phyloP scores from a whole-genome alignment of 2,888 invertebrate species.

The Stenoptilia bipunctidactyla region DNA sequence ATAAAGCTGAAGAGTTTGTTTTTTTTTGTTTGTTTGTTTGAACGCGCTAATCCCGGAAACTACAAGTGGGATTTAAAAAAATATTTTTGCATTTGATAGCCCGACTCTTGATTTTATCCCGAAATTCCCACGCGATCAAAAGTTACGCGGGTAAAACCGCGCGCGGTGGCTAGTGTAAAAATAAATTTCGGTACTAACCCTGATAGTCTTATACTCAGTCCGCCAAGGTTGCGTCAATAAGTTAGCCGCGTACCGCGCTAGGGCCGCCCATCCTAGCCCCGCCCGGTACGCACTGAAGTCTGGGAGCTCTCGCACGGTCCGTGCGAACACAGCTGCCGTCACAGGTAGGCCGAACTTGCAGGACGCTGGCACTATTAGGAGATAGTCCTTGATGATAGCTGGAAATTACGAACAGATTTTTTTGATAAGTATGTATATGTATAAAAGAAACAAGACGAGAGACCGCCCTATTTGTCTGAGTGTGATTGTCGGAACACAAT shows the following conservation, averaged over 20 bases:
- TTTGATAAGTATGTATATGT: not conserved
- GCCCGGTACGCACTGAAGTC: constrained; percentile 88
- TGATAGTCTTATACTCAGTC: constrained; percentile 84
- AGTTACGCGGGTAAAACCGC: too few relatives aligned
- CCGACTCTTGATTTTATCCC: too few relatives aligned
- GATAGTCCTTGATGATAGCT: constrained; percentile 84
- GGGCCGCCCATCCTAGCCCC: constrained; percentile 85
- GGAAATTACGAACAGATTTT: constrained; percentile 19
- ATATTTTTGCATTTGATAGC: too few relatives aligned
- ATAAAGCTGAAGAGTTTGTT: too few relatives aligned
- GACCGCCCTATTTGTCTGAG: too few relatives aligned
- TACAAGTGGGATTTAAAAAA: too few relatives aligned
- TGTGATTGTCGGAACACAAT: too few relatives aligned
- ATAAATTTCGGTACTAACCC: constrained; percentile 66
- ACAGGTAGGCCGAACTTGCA: constrained; percentile 83
- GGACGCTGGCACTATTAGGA: constrained; percentile 82
- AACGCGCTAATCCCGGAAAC: too few relatives aligned
- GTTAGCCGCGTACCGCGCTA: constrained; percentile 89
- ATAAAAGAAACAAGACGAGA: too few relatives aligned
- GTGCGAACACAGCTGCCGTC: constrained; percentile 81
- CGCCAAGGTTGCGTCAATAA: constrained; percentile 90
- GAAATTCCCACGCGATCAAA: too few relatives aligned
- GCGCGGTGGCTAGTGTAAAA: too few relatives aligned
- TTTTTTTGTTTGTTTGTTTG: too few relatives aligned
- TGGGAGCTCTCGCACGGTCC: constrained; percentile 74